Percentiles rank a stretch among this genome's conserved stretches.
These are phyloP conservation scores for Strix uralensis DNA, from an alignment of 2,113 vertebrate genomes.

Conservation along the genomic window DNA sequence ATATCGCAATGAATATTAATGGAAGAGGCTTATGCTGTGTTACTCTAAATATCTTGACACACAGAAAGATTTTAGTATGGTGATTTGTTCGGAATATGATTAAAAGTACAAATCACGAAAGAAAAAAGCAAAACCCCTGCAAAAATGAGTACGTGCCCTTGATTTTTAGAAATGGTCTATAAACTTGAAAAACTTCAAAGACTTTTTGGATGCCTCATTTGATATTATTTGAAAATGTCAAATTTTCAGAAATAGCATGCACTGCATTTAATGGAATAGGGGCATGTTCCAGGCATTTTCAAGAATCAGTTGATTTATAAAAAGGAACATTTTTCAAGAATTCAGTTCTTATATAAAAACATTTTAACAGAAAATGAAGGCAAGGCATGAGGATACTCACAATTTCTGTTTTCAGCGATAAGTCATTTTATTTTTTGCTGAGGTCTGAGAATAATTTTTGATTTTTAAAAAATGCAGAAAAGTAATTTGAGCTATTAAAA, in stretches of 20 bases:
- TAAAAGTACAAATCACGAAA: not conserved
- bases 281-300: not conserved
- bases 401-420: not conserved
- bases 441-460: not conserved
- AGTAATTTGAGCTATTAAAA: not conserved
- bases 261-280: not conserved
- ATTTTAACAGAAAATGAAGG: not conserved
- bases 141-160: not conserved
- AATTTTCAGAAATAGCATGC: not conserved
- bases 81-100: not conserved
- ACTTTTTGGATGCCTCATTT: not conserved
- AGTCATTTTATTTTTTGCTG: not conserved
- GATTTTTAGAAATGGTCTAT: not conserved
- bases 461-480: not conserved
- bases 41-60: not conserved
- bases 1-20: constrained; percentile 24
- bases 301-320: not conserved
- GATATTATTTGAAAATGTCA: not conserved
- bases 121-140: not conserved
- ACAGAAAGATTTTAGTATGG: not conserved
- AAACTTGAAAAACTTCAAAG: not conserved
- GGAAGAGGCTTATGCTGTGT: not conserved
- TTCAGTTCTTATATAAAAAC: not conserved
- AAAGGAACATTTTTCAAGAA: not conserved
- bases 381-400: not conserved